These are phyloP conservation scores for Misgurnus anguillicaudatus DNA, from an alignment of 2,113 vertebrate species.

Conservation along the genomic window DNA sequence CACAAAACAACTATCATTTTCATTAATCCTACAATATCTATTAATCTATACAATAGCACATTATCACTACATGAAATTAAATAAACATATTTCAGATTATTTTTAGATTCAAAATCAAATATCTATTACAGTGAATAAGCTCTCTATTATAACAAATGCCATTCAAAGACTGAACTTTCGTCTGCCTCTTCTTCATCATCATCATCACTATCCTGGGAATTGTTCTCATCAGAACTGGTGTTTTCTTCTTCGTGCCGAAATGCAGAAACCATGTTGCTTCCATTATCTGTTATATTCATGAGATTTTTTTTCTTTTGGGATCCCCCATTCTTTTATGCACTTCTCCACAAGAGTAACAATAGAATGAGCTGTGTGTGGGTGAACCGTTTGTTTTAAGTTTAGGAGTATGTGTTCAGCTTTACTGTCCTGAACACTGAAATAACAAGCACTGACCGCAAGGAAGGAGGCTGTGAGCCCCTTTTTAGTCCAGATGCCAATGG, in stretches of 20 bases:
- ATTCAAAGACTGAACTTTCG: constrained; percentile 32
- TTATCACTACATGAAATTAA: neutral
- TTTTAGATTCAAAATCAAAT: constrained; percentile 33
- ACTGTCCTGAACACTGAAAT: constrained; percentile 29
- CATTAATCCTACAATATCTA: neutral
- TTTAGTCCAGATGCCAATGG: constrained; percentile 45
- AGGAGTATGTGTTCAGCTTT: constrained; percentile 42
- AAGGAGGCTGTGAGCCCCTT: constrained; percentile 44
- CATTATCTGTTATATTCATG: constrained; percentile 43
- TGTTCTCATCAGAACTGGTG: neutral
- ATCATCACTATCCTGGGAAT: neutral
- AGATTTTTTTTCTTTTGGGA: constrained; percentile 35
- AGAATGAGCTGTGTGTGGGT: constrained; percentile 45
- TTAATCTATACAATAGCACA: neutral
- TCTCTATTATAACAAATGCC: constrained; percentile 50
- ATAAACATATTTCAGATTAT: neutral
- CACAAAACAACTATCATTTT: constrained; percentile 24
- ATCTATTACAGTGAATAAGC: constrained; percentile 47
- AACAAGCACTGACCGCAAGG: constrained; percentile 44
- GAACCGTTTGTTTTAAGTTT: constrained; percentile 28
- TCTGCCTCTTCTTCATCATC: constrained; percentile 33
- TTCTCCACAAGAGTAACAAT: constrained; percentile 33
- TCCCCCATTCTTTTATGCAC: constrained; percentile 35
- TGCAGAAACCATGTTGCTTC: neutral
- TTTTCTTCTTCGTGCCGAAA: neutral